Conservation (phyloP, 2,888 invertebrate genomes). For the Sphaeridia pumilis region DNA sequence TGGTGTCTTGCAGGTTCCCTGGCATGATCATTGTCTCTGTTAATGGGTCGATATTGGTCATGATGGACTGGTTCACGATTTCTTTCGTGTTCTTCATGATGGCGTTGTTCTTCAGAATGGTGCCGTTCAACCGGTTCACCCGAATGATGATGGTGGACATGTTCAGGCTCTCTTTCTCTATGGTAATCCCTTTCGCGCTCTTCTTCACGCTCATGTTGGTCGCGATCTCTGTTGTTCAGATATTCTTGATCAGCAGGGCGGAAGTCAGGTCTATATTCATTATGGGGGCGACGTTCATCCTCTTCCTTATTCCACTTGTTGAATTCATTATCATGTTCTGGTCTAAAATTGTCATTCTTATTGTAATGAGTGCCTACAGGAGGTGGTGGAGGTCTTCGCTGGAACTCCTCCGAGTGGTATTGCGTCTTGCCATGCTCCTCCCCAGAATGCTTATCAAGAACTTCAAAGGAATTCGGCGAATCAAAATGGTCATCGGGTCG, state of each 20-base stretch:
- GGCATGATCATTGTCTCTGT: not conserved
- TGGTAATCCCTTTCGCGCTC: not conserved
- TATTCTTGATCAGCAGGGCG: constrained; percentile 7
- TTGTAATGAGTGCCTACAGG: constrained; percentile 8
- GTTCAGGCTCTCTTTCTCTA: constrained; percentile 1
- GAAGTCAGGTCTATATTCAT: constrained; percentile 1
- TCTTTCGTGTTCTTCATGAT: not conserved
- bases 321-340: not conserved
- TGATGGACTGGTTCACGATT: not conserved
- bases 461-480: constrained; percentile 9
- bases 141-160: not conserved
- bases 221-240: not conserved
- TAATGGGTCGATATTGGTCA: too few relatives aligned
- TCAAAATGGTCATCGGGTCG: not conserved
- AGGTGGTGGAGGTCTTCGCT: not conserved
- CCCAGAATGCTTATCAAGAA: constrained; percentile 7
- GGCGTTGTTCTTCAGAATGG: too few relatives aligned
- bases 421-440: constrained; percentile 9
- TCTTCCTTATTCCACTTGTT: not conserved
- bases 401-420: not conserved
- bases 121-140: not conserved
- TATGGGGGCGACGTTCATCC: not conserved
- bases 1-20: not conserved
- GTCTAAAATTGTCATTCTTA: constrained; percentile 2
- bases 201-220: not conserved